phyloP scores from a whole-genome alignment of 2,888 invertebrate genomes.

The Rotaria magnacalcarata region DNA sequence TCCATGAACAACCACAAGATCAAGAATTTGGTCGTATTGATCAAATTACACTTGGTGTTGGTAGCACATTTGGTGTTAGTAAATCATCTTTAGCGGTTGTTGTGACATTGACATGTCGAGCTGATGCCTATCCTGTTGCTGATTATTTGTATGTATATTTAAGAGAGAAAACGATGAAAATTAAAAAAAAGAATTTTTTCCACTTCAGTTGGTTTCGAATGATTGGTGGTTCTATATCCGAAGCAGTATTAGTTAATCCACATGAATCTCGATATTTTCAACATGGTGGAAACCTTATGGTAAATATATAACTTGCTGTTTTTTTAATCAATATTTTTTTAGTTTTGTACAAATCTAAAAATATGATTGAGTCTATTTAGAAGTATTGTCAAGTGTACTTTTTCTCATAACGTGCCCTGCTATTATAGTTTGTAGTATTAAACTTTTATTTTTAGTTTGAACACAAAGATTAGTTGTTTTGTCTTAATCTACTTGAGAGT shows the following conservation, averaged over 20 bases:
- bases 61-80: slow-evolving; percentile 41
- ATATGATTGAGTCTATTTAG: too few species aligned
- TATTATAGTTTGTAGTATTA: too few species aligned
- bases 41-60: slow-evolving; percentile 40
- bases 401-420: too few species aligned
- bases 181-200: neutral
- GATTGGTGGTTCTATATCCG: neutral
- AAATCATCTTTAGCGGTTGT: slow-evolving; percentile 38
- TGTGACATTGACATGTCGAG: slow-evolving; percentile 44
- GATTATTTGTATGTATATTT: slow-evolving; percentile 31
- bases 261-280: slow-evolving; percentile 44
- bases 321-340: neutral
- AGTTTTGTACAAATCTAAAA: too few species aligned
- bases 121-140: slow-evolving; percentile 45
- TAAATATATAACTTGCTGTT: neutral
- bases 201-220: slow-evolving; percentile 11
- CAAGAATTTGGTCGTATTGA: slow-evolving; percentile 45
- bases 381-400: too few species aligned
- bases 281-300: slow-evolving; percentile 45
- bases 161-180: neutral
- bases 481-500: too few species aligned
- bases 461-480: too few species aligned
- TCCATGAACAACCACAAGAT: slow-evolving; percentile 45
- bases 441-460: too few species aligned
- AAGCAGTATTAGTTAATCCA: slow-evolving; percentile 30